A percentile compares a stretch with the other conserved stretches of the same genome.
Evolutionary conservation across 1,140 invertebrate genomes (phyloP).

Genomic region (Limonius californicus): DNA sequence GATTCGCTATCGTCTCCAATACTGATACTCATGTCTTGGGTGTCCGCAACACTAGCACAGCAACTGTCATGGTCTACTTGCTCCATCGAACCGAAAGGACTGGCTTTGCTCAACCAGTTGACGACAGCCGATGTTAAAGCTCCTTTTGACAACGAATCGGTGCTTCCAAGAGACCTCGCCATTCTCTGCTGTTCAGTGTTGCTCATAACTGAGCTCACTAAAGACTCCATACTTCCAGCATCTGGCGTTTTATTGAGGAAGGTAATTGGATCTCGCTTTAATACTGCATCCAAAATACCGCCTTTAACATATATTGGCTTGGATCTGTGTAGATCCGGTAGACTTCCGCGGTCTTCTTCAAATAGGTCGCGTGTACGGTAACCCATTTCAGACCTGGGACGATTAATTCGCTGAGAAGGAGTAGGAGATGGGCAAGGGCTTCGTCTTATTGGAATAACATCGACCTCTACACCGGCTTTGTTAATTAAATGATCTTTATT

Average conservation of each 20-base stretch:
- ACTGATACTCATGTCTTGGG: slow-evolving; percentile 22
- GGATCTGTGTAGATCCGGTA: slow-evolving; percentile 39
- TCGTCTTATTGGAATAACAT: slow-evolving; percentile 45
- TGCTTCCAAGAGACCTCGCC: slow-evolving; percentile 37
- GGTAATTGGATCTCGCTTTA: slow-evolving; percentile 37
- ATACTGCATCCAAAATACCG: slow-evolving; percentile 35
- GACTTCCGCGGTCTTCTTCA: slow-evolving; percentile 36
- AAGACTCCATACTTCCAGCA: slow-evolving; percentile 33
- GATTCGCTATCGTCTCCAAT: slow-evolving; percentile 32
- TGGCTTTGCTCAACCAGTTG: slow-evolving; percentile 39
- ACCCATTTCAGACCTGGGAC: slow-evolving; percentile 41
- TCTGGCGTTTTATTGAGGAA: slow-evolving; percentile 32
- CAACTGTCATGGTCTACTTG: slow-evolving; percentile 28
- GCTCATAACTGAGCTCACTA: slow-evolving; percentile 21
- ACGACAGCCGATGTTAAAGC: slow-evolving; percentile 40
- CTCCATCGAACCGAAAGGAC: slow-evolving; percentile 36
- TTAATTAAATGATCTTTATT: slow-evolving; percentile 47
- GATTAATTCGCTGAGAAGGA: slow-evolving; percentile 31
- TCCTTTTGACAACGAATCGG: slow-evolving; percentile 38
- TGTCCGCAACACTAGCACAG: slow-evolving; percentile 26
- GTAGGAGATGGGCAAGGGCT: slow-evolving; percentile 42
- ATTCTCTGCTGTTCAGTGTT: slow-evolving; percentile 20
- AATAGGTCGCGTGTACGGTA: slow-evolving; percentile 29
- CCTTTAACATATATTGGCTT: slow-evolving; percentile 20
- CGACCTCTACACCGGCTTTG: slow-evolving; percentile 45